These are phyloP conservation scores for Cuniculus paca DNA, from an alignment of 2,797 vertebrate genomes.

Conservation along the genomic window DNA sequence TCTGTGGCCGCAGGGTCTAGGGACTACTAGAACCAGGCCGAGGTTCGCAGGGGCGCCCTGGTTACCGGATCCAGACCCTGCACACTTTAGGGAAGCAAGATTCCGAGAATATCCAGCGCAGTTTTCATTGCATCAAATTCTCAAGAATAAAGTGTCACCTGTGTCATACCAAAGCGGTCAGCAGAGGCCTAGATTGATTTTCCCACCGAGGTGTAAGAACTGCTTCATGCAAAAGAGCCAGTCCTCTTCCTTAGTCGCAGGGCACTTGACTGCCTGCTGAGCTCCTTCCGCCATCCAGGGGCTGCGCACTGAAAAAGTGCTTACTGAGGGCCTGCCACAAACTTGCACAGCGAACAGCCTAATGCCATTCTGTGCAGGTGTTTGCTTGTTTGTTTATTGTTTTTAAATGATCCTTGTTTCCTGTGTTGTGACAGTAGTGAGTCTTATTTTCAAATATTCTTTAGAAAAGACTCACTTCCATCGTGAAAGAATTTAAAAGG, in stretches of 20 bases:
- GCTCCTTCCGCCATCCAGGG: slow-evolving; percentile 9
- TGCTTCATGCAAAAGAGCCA: not conserved
- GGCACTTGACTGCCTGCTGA: not conserved
- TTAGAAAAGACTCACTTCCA: not conserved
- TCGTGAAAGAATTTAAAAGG: not conserved
- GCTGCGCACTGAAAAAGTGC: not conserved
- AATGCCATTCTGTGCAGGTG: not conserved
- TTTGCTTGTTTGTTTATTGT: not conserved
- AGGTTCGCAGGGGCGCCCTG: not conserved
- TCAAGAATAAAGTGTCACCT: slow-evolving; percentile 24
- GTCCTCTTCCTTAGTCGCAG: not conserved
- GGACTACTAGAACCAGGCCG: not conserved
- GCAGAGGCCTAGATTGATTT: slow-evolving; percentile 6
- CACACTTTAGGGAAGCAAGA: not conserved
- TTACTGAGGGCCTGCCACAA: not conserved
- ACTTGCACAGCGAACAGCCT: not conserved
- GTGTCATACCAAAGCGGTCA: slow-evolving; percentile 6
- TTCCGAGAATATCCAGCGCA: not conserved
- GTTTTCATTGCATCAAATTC: not conserved
- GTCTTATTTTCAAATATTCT: not conserved
- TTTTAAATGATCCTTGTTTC: not conserved
- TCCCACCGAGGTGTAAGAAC: not conserved
- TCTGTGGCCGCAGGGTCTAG: not conserved
- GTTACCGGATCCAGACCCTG: not conserved
- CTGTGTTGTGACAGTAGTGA: not conserved